Evolutionary conservation across 2,113 vertebrate genomes (phyloP), one percentile per base, ranked within the genome.

Genomic region (Ploceus nigricollis): DNA sequence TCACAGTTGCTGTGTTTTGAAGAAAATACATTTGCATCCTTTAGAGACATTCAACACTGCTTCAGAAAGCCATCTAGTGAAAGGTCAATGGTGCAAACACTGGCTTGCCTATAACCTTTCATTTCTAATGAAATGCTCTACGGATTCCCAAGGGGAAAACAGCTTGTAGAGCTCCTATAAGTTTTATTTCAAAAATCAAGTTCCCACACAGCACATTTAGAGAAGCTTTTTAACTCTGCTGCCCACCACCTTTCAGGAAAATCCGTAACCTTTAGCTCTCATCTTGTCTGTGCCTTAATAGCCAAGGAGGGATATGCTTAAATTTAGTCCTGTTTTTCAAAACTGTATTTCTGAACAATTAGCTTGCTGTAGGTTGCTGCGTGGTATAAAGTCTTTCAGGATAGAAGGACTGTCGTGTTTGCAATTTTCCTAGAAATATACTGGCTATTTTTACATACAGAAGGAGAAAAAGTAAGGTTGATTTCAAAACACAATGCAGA

Each of bases 11-110:
- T 69, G 42, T 86, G 65, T 76, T 93, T 93, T 82, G 70, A 87
- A 90, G 57, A 80, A 97, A 95, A 64, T 23, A 82, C 40, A 82
- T 94, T 89, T 93, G 75, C 88, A 89, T 89, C 56, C 70, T 91
- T 90, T 56, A 79, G 54, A 87, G 45, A 65, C 64, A 72, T 82
- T 84, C 83, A 79, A 13, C 45, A 15, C 9, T 44, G 23, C 63
- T 91, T 95, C 71, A 87, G 60, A 93, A 94, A 91, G 48, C 35
- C 54, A 87, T 63, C 82, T 13, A 73, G 35, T 25, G 78, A 93
- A 94, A 93, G 79, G 85, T 94, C 87, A 82, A 8, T 45, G 64
- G 77, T 70, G 72, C 16, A 8, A 89, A 64, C 0, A 2, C 42
- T 10, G 27, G 12, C 30, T 27, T 71, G 70, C 54, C 45, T 50